Evolutionary conservation across 2,888 invertebrate genomes (phyloP).

Genomic region (Horisme vitalbata): DNA sequence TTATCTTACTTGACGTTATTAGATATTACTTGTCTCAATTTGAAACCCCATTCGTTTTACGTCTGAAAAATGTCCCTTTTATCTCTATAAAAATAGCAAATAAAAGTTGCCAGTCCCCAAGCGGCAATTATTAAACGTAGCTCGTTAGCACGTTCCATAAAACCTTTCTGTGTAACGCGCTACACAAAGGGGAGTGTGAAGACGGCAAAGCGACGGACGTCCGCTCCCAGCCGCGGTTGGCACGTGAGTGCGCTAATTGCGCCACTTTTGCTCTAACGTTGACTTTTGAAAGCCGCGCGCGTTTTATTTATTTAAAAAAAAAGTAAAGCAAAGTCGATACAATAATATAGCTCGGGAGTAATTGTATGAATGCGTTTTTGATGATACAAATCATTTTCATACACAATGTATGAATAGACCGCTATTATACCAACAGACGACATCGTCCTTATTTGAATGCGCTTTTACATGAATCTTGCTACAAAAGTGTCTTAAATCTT

Average conservation of each 20-base stretch:
- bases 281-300: slow-evolving; percentile 6
- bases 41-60: no score
- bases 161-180: slow-evolving; percentile 12
- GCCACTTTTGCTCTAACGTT: slow-evolving; percentile 42
- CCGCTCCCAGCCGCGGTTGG: slow-evolving; percentile 37
- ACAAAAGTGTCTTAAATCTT: no score
- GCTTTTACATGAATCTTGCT: no score
- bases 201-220: slow-evolving; percentile 39
- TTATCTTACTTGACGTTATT: no score
- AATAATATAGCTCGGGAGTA: no score
- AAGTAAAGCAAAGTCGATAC: not conserved
- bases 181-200: slow-evolving; percentile 19
- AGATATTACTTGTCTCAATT: no score
- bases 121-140: slow-evolving; percentile 28
- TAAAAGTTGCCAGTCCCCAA: slow-evolving; percentile 18
- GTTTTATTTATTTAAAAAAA: not conserved
- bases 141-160: slow-evolving; percentile 22
- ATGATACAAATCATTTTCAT: no score
- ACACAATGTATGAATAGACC: no score
- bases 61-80: not conserved
- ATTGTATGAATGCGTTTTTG: no score
- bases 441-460: no score
- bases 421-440: no score
- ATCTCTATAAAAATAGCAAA: not conserved
- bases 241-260: slow-evolving; percentile 50